These are phyloP conservation scores for Drosophila baimaii DNA, from an alignment of 1,140 invertebrate species.

Conservation along the genomic window DNA sequence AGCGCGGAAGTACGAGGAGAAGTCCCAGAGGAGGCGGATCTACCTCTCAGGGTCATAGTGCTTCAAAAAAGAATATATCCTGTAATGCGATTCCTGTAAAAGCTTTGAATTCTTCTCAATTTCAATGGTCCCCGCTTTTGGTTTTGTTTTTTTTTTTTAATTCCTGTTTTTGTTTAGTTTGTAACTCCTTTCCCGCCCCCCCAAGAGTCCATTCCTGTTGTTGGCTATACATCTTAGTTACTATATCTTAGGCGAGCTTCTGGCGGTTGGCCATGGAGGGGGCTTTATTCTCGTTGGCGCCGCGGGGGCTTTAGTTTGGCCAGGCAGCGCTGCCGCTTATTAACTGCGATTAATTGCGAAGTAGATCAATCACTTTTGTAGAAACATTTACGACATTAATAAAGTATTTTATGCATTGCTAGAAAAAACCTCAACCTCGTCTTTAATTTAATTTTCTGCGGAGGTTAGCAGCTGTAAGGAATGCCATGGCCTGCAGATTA, in stretches of 20 bases:
- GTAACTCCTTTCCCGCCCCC: background rate
- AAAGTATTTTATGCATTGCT: constrained; percentile 72
- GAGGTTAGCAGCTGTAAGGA: constrained; percentile 8
- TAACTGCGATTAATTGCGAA: constrained; percentile 39
- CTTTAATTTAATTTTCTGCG: constrained; percentile 8
- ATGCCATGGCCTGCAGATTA: background rate
- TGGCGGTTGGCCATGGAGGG: constrained; percentile 11
- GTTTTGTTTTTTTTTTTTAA: constrained; percentile 34
- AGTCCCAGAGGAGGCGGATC: constrained; percentile 2
- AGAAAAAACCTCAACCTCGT: constrained; percentile 48
- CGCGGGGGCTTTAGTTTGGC: background rate
- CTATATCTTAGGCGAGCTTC: constrained; percentile 47
- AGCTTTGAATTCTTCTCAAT: constrained; percentile 19
- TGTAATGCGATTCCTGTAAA: constrained; percentile 60
- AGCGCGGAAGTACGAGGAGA: background rate
- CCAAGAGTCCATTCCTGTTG: constrained; percentile 38
- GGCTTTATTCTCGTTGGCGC: background rate
- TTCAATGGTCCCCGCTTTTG: constrained; percentile 5
- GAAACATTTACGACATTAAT: constrained; percentile 66
- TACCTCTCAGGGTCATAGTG: constrained; percentile 33
- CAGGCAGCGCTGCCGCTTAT: constrained; percentile 28
- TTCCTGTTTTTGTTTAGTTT: constrained; percentile 30
- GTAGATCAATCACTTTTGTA: constrained; percentile 73
- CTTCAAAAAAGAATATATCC: constrained; percentile 24
- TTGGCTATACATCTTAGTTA: constrained; percentile 27